Evolutionary conservation across 2,113 vertebrate genomes (phyloP), one percentile per base, ranked within the genome.

Genomic region (Seriola quinqueradiata): DNA sequence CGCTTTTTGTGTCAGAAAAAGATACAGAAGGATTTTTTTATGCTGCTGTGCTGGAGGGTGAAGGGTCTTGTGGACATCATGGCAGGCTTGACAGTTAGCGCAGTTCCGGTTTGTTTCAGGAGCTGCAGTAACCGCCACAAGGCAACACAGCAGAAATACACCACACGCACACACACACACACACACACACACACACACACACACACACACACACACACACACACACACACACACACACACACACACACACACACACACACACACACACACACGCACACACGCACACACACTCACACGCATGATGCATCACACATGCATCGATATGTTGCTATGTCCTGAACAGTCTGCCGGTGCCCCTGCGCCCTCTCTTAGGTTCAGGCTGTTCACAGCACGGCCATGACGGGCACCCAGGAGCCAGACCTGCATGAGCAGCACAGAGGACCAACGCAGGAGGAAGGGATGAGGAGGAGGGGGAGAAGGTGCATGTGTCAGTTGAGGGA

Each of bases 331-430:
- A 10, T 44, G 55, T 54, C 70, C 74, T 86, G 72, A 87, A 59
- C 66, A 38, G n/a, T 66, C 32, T 76, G 6, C 57, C 25, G 58
- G 57, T 87, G 46, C 82, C 83, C 78, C 69, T 65, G 28, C 25
- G 9, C 91, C 74, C 67, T 48, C 21, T 78, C 81, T 61, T 59
- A 97, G 97, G 96, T 96, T 94, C 90, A 82, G 90, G 92, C 93
- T 91, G 95, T 88, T 90, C 82, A 70, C 84, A 71, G 87, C 89
- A 90, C 92, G 90, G 96, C 95, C 95, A 98, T 98, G 97, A 97
- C 91, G 92, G 96, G 96, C 94, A 94, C 95, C 92, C 95, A 95
- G 94, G 96, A 95, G 85, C 93, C 89, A 91, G 94, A 95, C 85
- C 90, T 93, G 85, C 91, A 90, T 81, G 94, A 95, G 89, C 92